Conservation (phyloP, 2,888 invertebrate genomes). For the Tetragnatha montana region DNA sequence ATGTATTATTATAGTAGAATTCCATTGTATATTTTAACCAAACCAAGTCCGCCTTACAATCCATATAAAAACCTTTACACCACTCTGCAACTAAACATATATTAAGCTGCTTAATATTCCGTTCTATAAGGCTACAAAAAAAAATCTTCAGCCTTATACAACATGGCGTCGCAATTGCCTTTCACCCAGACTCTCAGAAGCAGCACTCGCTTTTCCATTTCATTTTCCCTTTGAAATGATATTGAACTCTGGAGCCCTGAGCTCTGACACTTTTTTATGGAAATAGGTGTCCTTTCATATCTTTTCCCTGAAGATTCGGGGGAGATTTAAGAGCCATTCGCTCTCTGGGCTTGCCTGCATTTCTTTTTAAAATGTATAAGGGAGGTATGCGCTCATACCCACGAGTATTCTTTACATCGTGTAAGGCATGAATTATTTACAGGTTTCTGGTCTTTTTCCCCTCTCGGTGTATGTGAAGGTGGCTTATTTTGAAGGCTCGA, state of each 20-base stretch:
- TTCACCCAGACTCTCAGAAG: background rate
- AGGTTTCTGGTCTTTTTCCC: background rate
- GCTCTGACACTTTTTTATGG: slow-evolving; percentile 51
- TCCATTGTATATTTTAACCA: too few relatives aligned
- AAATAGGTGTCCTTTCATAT: slow-evolving; percentile 49
- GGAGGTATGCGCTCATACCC: slow-evolving; percentile 15
- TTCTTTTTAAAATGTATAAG: slow-evolving; percentile 60
- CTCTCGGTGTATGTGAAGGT: background rate
- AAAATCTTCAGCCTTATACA: background rate
- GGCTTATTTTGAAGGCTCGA: background rate
- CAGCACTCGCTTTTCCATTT: slow-evolving; percentile 36
- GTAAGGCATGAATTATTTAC: slow-evolving; percentile 59
- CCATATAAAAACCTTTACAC: background rate
- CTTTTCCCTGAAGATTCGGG: slow-evolving; percentile 17
- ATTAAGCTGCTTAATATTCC: slow-evolving; percentile 12
- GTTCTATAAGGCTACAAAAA: background rate
- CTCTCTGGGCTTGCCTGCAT: background rate
- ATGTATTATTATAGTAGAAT: background rate
- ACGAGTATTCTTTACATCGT: slow-evolving; percentile 53
- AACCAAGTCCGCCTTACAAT: too few relatives aligned
- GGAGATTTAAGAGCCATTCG: slow-evolving; percentile 61
- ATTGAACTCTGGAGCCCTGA: slow-evolving; percentile 45
- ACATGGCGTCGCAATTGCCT: slow-evolving; percentile 3
- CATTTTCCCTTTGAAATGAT: slow-evolving; percentile 47
- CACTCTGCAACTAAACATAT: slow-evolving; percentile 1